These are phyloP conservation scores for Deilephila elpenor DNA, from an alignment of 2,888 invertebrate genomes.

Conservation along the genomic window DNA sequence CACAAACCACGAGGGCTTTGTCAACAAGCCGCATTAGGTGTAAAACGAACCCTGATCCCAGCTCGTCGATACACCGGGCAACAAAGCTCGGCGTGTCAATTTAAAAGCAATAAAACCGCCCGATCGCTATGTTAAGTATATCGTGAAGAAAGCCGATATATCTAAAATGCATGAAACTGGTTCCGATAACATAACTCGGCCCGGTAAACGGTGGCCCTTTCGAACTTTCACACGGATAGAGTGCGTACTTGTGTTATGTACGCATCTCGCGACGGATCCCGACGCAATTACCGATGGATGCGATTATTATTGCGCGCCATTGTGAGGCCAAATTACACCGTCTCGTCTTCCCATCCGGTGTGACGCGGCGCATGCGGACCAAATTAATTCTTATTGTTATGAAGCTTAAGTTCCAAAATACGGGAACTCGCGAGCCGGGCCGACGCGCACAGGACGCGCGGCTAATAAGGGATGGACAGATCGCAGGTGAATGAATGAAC, in stretches of 20 bases:
- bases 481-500: slow-evolving; percentile 70
- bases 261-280: slow-evolving; percentile 76
- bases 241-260: slow-evolving; percentile 47
- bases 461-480: slow-evolving; percentile 67
- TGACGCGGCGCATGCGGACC: slow-evolving; percentile 37
- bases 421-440: not conserved
- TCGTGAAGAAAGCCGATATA: slow-evolving; percentile 70
- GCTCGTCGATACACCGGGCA: slow-evolving; percentile 52
- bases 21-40: slow-evolving; percentile 57
- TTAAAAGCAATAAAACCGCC: slow-evolving; percentile 63
- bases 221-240: slow-evolving; percentile 80
- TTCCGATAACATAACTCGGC: slow-evolving; percentile 65
- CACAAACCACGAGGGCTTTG: slow-evolving; percentile 5
- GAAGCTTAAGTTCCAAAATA: not conserved
- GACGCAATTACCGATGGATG: slow-evolving; percentile 77
- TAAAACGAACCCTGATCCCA: slow-evolving; percentile 61
- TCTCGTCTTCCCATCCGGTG: slow-evolving; percentile 82
- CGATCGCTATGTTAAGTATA: slow-evolving; percentile 60
- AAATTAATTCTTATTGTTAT: slow-evolving; percentile 44
- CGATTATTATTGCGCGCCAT: slow-evolving; percentile 81
- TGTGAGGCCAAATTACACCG: slow-evolving; percentile 80
- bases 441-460: slow-evolving; percentile 51
- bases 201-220: slow-evolving; percentile 63
- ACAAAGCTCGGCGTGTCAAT: slow-evolving; percentile 60
- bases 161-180: slow-evolving; percentile 72